A percentile compares a stretch with the other conserved stretches of the same genome.
These are phyloP conservation scores for Bombus vancouverensis DNA, from an alignment of 1,140 invertebrate genomes.

Conservation along the genomic window DNA sequence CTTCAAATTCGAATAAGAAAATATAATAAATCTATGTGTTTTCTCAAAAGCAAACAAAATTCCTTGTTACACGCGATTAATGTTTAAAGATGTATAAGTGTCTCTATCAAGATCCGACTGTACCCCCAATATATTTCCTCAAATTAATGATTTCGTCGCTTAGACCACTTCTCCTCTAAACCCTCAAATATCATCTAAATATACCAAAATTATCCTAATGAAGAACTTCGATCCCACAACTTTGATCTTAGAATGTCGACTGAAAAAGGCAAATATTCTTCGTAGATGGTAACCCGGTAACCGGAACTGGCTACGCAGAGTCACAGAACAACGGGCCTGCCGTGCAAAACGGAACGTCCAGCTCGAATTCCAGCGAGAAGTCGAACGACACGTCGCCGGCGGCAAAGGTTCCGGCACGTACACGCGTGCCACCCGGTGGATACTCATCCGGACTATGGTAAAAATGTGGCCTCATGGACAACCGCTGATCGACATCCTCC, in stretches of 20 bases:
- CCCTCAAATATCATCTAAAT: neutral
- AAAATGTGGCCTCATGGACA: slow-evolving; percentile 60
- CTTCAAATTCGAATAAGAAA: no score
- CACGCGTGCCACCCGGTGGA: slow-evolving; percentile 82
- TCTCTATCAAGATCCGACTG: no score
- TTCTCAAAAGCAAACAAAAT: no score
- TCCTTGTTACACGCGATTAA: no score
- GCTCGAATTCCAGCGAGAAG: slow-evolving; percentile 71
- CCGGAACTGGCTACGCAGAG: slow-evolving; percentile 78
- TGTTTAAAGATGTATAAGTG: no score
- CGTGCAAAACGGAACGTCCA: slow-evolving; percentile 71
- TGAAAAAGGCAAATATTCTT: slow-evolving; percentile 40
- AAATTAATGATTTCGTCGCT: neutral
- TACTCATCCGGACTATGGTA: slow-evolving; percentile 83
- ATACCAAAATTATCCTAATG: neutral
- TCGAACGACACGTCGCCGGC: slow-evolving; percentile 72
- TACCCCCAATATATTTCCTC: no score
- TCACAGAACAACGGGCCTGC: slow-evolving; percentile 58
- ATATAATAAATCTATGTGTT: no score
- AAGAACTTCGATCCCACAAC: neutral
- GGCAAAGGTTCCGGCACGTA: slow-evolving; percentile 69
- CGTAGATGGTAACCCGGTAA: slow-evolving; percentile 81
- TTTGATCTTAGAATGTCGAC: neutral
- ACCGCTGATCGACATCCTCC: slow-evolving; percentile 19
- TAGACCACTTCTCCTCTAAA: neutral